Evolutionary conservation across 2,113 vertebrate genomes (phyloP), one percentile per base, ranked within the genome.

Genomic region (Chunga burmeisteri): DNA sequence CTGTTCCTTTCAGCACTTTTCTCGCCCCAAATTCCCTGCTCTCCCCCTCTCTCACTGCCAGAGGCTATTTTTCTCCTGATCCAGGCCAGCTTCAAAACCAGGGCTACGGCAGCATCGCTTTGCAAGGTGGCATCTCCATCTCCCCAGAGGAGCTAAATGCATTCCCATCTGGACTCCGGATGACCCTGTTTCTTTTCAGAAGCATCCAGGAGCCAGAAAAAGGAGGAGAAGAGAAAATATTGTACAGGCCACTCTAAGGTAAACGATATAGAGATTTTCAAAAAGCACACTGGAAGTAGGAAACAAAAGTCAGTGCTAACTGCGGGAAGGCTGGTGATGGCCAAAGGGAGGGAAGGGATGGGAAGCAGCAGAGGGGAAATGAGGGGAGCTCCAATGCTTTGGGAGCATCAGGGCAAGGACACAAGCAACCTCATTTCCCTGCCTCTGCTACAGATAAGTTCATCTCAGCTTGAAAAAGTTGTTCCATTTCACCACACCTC

Each of bases 31-130:
- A 89, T 88, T 94, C 84, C 70, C 86, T 29, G 30, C 63, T 81
- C 83, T 77, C 46, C 65, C 49, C 71, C 73, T 75, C 50, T 36
- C 63, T 91, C 23, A 1, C 72, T 90, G 88, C 80, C 88, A 81
- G 91, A 91, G 89, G 83, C 81, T 96, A 61, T 96, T 91, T 95
- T 83, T 72, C 78, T 95, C 61, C 91, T 25, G 34, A 89, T 90
- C 62, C 81, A 90, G 63, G 73, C 47, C 93, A 83, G 68, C 63
- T 88, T 70, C 86, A 86, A 80, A 89, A 70, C 19, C 55, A 46
- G 50, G 83, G 59, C 80, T 53, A 30, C 16, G 19, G 14, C 40
- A 55, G 70, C 80, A 58, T n/a, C 58, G 78, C 94, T 55, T 61
- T n/a, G 81, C 56, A 22, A 22, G 20, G 17, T 16, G 81, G 44